phyloP scores from a whole-genome alignment of 2,113 vertebrate species.

The Grus americana region DNA sequence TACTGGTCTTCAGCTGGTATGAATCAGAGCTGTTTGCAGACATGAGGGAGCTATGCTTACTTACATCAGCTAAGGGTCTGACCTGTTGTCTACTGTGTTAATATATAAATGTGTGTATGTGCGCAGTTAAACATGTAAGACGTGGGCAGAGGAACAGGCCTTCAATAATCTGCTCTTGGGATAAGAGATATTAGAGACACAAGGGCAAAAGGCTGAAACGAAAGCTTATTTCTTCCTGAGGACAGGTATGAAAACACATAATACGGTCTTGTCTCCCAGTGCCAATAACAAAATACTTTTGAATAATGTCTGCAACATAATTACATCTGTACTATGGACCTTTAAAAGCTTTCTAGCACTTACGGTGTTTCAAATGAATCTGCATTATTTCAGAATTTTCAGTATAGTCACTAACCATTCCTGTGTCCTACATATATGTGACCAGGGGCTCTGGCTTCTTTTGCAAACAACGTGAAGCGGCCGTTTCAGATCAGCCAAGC shows the following conservation, averaged over 20 bases:
- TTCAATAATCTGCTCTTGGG: not conserved
- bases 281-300: not conserved
- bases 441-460: not conserved
- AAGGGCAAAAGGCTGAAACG: not conserved
- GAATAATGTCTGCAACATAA: not conserved
- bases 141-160: not conserved
- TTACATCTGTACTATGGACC: not conserved
- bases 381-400: not conserved
- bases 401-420: not conserved
- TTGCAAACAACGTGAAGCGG: not conserved
- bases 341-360: not conserved
- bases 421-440: accelerated
- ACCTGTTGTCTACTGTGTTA: not conserved
- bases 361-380: not conserved
- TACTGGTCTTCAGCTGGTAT: constrained; percentile 36
- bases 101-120: not conserved
- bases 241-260: not conserved
- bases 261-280: not conserved
- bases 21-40: constrained; percentile 33
- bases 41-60: not conserved
- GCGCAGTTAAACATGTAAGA: not conserved
- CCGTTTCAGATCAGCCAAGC: not conserved
- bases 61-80: not conserved
- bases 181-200: not conserved
- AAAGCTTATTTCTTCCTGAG: not conserved